Base-by-base conservation (phyloP, 2,113 vertebrate species). In the Trematomus loennbergii region DNA sequence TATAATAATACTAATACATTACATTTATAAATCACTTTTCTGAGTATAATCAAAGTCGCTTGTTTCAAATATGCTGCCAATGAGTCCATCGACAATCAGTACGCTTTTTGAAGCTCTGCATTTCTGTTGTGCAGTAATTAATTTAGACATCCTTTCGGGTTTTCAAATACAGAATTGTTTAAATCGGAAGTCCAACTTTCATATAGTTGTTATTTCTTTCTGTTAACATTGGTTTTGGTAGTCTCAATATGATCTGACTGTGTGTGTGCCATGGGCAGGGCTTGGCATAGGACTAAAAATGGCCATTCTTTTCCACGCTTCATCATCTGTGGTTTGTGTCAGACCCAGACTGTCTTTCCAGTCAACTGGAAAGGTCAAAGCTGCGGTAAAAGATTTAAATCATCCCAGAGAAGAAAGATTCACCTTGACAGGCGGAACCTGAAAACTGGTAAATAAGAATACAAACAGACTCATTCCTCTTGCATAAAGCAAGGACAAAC, bases 291-390 rank as follows among this genome's bases (percentile, higher is more conserved):
- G 79, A 82, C 88, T 89, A 84, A 93, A 94, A 93, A 90, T 86
- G 75, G 81, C 84, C 76, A 61, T 74, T 82, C 64, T 83, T 85
- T 52, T 76, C 85, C 78, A 72, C 62, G 65, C 83, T 90, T 92
- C 89, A 92, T 95, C 91, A 89, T 86, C 79, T 81, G 66, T 71
- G 84, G 87, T 94, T 93, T 91, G 87, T 90, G 89, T 93, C 91
- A 84, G 88, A 89, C 72, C 76, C 71, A 94, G 90, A 93, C 86
- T 87, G 36, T 40, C 36, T 40, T 9, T 40, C 36, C 36, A 40
- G 90, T 87, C 87, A 92, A 85, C 84, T 89, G 88, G 81, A 94
- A 95, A 96, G 94, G 94, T 95, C 93, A 93, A 46, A 84, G 88
- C 91, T 88, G 77, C 78, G 45, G 87, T 90, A 91, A 94, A 95